These are phyloP conservation scores for Arrhamphus sclerolepis DNA, from an alignment of 2,797 vertebrate genomes.

Conservation along the genomic window DNA sequence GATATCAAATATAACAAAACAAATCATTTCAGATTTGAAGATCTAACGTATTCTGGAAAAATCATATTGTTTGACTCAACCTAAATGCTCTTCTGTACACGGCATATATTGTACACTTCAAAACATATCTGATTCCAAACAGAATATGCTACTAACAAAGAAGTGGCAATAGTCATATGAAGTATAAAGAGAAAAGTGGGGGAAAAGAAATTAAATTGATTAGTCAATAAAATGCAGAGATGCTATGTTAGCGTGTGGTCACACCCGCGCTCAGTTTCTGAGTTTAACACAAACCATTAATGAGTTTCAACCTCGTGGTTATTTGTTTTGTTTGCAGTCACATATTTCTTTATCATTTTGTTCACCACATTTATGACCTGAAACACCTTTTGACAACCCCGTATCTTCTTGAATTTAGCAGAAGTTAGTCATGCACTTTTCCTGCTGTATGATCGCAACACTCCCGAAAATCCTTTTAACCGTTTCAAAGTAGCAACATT, in stretches of 20 bases:
- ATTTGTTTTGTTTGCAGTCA: background rate
- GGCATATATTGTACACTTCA: background rate
- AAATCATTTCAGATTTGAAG: background rate
- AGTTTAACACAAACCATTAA: background rate
- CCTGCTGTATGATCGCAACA: conserved; percentile 4
- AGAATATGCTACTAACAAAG: background rate
- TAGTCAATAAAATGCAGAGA: background rate
- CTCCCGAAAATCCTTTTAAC: conserved; percentile 5
- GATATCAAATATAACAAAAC: background rate
- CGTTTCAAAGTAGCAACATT: conserved; percentile 2
- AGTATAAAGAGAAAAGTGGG: background rate
- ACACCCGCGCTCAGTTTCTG: background rate
- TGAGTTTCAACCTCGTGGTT: background rate
- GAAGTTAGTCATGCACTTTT: conserved; percentile 4
- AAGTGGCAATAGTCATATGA: background rate
- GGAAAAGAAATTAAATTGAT: background rate
- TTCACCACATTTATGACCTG: background rate
- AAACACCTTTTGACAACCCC: background rate
- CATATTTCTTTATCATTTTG: background rate
- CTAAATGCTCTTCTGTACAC: background rate
- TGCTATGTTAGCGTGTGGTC: conserved; percentile 4
- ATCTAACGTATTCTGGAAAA: background rate
- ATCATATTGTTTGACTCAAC: background rate
- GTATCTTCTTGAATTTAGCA: conserved; percentile 10
- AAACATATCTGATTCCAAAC: background rate